Conservation (phyloP, 2,888 invertebrate genomes). For the Latheticus oryzae region DNA sequence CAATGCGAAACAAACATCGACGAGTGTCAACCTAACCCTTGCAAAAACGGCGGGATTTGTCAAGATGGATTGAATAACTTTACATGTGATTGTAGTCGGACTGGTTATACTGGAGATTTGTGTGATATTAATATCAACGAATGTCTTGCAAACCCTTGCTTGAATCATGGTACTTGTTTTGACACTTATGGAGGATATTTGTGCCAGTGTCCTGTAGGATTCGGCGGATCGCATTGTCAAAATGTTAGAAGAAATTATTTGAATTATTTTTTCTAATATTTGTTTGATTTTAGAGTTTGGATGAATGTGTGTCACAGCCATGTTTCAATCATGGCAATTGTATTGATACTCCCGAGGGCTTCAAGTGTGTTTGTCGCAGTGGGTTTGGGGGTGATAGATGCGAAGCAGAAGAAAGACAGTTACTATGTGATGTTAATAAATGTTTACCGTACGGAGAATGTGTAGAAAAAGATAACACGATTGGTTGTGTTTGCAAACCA, state of each 20-base stretch:
- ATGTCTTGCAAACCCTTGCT: conserved; percentile 77
- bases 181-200: conserved; percentile 85
- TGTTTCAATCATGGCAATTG: conserved; percentile 74
- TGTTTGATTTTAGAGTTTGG: conserved; percentile 62
- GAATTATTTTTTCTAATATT: not conserved
- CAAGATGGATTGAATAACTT: conserved; percentile 79
- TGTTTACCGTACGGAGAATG: conserved; percentile 79
- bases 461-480: conserved; percentile 64
- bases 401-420: conserved; percentile 62
- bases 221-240: conserved; percentile 83
- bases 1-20: conserved; percentile 81
- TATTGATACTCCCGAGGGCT: conserved; percentile 69
- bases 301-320: conserved; percentile 71
- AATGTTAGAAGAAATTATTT: conserved; percentile 64
- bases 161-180: conserved; percentile 82
- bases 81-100: conserved; percentile 81
- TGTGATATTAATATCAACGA: conserved; percentile 87
- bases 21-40: conserved; percentile 79
- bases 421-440: conserved; percentile 60
- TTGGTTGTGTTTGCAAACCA: conserved; percentile 74
- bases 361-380: conserved; percentile 69
- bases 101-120: conserved; percentile 78
- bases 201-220: conserved; percentile 84
- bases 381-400: conserved; percentile 70
- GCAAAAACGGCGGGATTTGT: conserved; percentile 76